Conservation (phyloP, 2,113 vertebrate species). For the Plestiodon gilberti region DNA sequence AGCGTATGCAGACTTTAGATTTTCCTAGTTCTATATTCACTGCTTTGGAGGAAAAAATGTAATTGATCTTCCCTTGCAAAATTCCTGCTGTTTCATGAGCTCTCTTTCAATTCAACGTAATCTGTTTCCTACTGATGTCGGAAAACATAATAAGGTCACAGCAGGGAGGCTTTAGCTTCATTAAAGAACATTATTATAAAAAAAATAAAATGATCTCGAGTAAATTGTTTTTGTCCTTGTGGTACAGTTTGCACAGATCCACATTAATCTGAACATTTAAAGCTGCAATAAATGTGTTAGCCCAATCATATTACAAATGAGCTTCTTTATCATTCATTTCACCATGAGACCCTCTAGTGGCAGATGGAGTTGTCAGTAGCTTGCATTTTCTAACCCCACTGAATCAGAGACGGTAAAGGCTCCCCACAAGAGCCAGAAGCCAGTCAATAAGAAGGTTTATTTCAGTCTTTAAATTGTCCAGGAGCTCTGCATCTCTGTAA, state of each 20-base stretch:
- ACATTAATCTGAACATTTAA: constrained; percentile 75
- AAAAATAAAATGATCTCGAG: constrained; percentile 74
- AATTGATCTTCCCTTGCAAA: constrained; percentile 72
- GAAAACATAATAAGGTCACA: constrained; percentile 80
- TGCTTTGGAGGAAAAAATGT: constrained; percentile 49
- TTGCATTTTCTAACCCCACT: constrained; percentile 25
- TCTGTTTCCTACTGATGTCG: constrained; percentile 73
- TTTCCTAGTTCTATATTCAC: constrained; percentile 61
- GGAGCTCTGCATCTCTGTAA: constrained; percentile 45
- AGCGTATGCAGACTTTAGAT: constrained; percentile 29
- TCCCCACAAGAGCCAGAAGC: constrained; percentile 18
- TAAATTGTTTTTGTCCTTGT: constrained; percentile 78
- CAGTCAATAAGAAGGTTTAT: constrained; percentile 51
- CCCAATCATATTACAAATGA: constrained; percentile 48
- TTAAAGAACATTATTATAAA: constrained; percentile 78
- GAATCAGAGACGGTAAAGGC: constrained; percentile 34
- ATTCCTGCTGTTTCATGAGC: constrained; percentile 78
- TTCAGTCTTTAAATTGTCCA: constrained; percentile 55
- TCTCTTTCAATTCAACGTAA: constrained; percentile 68
- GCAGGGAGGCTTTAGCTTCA: constrained; percentile 77
- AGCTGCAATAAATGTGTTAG: constrained; percentile 65
- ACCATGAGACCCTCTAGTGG: constrained; percentile 64
- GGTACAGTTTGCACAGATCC: constrained; percentile 67
- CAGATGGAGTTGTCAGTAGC: constrained; percentile 42
- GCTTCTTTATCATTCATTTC: constrained; percentile 65